Evolutionary conservation across 1,140 invertebrate species (phyloP).

Genomic region (Brachionus angularis): DNA sequence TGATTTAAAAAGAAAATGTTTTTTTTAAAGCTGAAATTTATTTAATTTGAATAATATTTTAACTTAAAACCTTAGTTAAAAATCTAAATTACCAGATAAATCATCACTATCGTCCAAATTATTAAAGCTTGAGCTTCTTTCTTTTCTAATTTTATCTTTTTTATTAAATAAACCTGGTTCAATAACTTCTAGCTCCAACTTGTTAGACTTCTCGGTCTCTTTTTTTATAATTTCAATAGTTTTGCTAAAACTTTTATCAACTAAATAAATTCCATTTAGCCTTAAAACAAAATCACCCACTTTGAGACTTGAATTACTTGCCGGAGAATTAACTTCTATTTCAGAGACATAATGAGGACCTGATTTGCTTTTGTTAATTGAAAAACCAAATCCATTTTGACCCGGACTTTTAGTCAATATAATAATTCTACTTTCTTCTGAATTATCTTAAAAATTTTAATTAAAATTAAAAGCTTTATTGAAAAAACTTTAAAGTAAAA

Average conservation of each 20-base stretch:
- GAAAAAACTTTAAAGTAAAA: neutral
- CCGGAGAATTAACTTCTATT: conserved; percentile 34
- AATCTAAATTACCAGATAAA: neutral
- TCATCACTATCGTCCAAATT: conserved; percentile 30
- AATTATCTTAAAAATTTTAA: neutral
- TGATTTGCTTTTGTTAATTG: conserved; percentile 2
- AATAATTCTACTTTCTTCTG: conserved; percentile 9
- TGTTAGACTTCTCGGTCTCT: conserved; percentile 9
- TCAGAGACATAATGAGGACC: conserved; percentile 18
- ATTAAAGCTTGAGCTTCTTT: conserved; percentile 3
- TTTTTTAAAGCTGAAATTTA: too few relatives aligned
- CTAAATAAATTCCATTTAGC: conserved; percentile 41
- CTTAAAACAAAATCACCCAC: conserved; percentile 14
- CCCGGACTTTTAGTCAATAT: conserved; percentile 15
- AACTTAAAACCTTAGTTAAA: neutral
- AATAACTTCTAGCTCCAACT: conserved; percentile 1
- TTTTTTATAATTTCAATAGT: conserved; percentile 34
- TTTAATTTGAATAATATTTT: too few relatives aligned
- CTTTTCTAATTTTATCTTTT: neutral
- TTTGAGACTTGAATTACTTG: conserved; percentile 10
- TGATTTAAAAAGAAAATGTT: neutral
- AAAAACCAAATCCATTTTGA: conserved; percentile 21
- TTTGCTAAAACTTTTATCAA: conserved; percentile 28
- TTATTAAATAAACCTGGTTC: neutral
- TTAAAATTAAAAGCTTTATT: neutral